Percentiles rank a stretch among this genome's conserved stretches.
phyloP scores from a whole-genome alignment of 2,797 vertebrate species.

The Leptatherina wallacei region DNA sequence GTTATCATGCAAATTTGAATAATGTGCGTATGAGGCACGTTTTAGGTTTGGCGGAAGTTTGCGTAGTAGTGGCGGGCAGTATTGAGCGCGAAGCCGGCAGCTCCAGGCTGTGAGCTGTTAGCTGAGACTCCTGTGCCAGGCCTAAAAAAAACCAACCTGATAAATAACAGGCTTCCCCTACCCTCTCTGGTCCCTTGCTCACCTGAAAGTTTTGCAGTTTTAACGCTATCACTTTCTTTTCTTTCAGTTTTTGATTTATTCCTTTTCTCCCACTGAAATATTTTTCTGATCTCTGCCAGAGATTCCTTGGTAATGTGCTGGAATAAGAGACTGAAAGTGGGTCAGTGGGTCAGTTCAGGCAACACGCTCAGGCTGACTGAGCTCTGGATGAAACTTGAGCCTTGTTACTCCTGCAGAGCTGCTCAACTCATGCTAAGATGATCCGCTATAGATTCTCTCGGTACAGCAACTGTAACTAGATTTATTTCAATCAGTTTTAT shows the following conservation, averaged over 20 bases:
- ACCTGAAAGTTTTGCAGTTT: conserved; percentile 7
- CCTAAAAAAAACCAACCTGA: conserved; percentile 69
- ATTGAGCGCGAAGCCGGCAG: conserved; percentile 70
- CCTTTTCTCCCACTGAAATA: conserved; percentile 20
- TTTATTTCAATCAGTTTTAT: background rate
- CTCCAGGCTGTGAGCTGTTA: conserved; percentile 56
- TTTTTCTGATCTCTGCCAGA: conserved; percentile 48
- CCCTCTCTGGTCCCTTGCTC: conserved; percentile 20
- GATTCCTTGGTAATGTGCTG: conserved; percentile 57
- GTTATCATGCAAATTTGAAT: conserved; percentile 40
- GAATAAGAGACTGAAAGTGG: conserved; percentile 78
- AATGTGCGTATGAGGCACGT: conserved; percentile 33
- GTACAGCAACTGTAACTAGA: conserved; percentile 11
- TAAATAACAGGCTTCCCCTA: conserved; percentile 52
- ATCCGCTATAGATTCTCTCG: conserved; percentile 41
- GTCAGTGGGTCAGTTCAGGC: conserved; percentile 85
- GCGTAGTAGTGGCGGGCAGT: conserved; percentile 63
- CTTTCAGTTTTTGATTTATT: conserved; percentile 16
- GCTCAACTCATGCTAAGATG: conserved; percentile 31
- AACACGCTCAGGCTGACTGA: conserved; percentile 66
- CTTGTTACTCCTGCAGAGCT: conserved; percentile 54
- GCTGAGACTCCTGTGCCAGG: conserved; percentile 56
- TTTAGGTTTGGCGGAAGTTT: conserved; percentile 60
- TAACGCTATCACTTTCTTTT: conserved; percentile 52
- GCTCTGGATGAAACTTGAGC: conserved; percentile 67